These are phyloP conservation scores for Syritta pipiens DNA, from an alignment of 2,888 invertebrate genomes.

Conservation along the genomic window DNA sequence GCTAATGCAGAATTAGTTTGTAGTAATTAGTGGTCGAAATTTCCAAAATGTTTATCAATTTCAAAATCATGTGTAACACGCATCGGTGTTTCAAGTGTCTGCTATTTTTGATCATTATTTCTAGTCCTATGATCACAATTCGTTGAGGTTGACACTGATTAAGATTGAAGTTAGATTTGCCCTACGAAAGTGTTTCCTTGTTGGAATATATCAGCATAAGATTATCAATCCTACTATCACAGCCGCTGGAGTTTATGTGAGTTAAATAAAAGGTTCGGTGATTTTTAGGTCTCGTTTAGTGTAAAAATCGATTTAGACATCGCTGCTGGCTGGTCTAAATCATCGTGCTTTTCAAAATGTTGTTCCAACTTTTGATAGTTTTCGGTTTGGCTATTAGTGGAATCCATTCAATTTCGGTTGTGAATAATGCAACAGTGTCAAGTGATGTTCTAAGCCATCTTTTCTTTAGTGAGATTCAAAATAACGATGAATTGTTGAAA, in stretches of 20 bases:
- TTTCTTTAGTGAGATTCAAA: conserved; percentile 16
- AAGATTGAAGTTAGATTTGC: neutral
- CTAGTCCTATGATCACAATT: no score
- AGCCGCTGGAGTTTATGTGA: neutral
- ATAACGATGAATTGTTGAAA: neutral
- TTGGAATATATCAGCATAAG: neutral
- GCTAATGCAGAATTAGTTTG: no score
- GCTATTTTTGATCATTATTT: no score
- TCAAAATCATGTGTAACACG: no score
- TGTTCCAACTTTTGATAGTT: neutral
- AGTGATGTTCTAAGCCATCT: conserved; percentile 16
- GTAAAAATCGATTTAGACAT: neutral
- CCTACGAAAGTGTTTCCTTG: neutral
- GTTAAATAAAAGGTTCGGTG: neutral
- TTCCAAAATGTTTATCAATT: no score
- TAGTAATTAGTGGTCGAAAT: no score
- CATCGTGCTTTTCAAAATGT: no score
- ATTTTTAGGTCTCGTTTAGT: neutral
- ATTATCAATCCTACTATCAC: neutral
- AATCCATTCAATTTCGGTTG: conserved; percentile 1
- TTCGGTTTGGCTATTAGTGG: neutral
- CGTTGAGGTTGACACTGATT: no score
- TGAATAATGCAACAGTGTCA: conserved; percentile 8
- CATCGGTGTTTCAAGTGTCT: no score
- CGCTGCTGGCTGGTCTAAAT: neutral